A percentile compares a stretch with the other conserved stretches of the same genome.
Conservation (phyloP, 2,113 vertebrate species). For the Halcyon malimbica region DNA sequence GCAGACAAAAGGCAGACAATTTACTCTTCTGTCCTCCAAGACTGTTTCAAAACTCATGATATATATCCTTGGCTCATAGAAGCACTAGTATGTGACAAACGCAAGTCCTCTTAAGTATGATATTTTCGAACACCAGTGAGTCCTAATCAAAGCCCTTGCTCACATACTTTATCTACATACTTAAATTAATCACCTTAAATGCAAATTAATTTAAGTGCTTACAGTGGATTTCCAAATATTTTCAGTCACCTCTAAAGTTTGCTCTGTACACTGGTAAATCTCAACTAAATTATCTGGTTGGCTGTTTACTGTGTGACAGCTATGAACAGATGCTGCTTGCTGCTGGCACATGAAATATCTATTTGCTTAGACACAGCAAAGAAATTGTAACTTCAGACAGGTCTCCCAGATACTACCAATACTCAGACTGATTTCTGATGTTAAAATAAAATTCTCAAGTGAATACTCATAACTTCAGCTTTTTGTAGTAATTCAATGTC, state of each 20-base stretch:
- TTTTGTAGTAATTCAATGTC: not conserved
- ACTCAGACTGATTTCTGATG: not conserved
- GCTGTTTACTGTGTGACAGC: not conserved
- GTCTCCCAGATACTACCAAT: not conserved
- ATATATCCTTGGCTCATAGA: not conserved
- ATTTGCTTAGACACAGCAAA: not conserved
- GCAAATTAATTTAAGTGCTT: not conserved
- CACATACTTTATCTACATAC: not conserved
- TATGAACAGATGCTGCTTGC: not conserved
- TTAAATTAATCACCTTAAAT: not conserved
- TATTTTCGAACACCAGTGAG: not conserved
- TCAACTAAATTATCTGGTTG: not conserved
- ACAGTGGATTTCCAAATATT: not conserved
- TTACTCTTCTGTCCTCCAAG: not conserved
- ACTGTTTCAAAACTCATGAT: not conserved
- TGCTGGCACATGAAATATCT: not conserved
- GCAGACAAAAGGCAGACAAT: not conserved
- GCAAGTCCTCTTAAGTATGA: not conserved
- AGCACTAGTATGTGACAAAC: not conserved
- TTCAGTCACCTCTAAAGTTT: not conserved
- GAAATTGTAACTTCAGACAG: not conserved
- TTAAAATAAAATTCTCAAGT: not conserved
- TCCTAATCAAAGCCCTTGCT: not conserved
- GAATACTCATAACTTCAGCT: not conserved
- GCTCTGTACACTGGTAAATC: not conserved